Conservation (phyloP, 2,888 invertebrate genomes). For the Dynastes maya region DNA sequence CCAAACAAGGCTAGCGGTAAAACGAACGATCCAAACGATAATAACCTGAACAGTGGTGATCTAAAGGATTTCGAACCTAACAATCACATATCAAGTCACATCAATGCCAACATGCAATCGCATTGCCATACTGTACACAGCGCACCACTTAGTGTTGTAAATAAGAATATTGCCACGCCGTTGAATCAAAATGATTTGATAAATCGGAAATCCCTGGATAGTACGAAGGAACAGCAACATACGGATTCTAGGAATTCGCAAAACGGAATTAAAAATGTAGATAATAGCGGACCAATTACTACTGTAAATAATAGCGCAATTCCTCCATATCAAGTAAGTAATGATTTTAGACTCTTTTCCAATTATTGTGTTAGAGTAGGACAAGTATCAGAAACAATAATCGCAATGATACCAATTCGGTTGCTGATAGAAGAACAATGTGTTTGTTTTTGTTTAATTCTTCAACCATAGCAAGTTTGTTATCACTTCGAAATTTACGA, state of each 20-base stretch:
- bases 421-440: too few species aligned
- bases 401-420: too few species aligned
- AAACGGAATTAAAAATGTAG: slow-evolving; percentile 48
- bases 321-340: slow-evolving; percentile 51
- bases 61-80: slow-evolving; percentile 56
- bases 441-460: too few species aligned
- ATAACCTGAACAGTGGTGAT: slow-evolving; percentile 53
- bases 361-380: neutral
- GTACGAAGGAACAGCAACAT: slow-evolving; percentile 45
- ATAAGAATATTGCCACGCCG: slow-evolving; percentile 79
- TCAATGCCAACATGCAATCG: slow-evolving; percentile 54
- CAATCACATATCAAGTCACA: slow-evolving; percentile 60
- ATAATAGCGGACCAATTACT: slow-evolving; percentile 45
- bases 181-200: slow-evolving; percentile 73
- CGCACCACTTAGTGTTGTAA: slow-evolving; percentile 74
- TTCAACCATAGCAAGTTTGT: too few species aligned
- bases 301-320: slow-evolving; percentile 40
- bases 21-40: slow-evolving; percentile 54
- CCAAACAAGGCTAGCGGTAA: slow-evolving; percentile 67
- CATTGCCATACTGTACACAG: slow-evolving; percentile 73
- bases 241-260: slow-evolving; percentile 47
- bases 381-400: too few species aligned
- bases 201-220: slow-evolving; percentile 60
- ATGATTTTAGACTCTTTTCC: neutral
- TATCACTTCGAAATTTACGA: too few species aligned